Evolutionary conservation across 1,140 invertebrate species (phyloP).

Genomic region (Panonychus citri): DNA sequence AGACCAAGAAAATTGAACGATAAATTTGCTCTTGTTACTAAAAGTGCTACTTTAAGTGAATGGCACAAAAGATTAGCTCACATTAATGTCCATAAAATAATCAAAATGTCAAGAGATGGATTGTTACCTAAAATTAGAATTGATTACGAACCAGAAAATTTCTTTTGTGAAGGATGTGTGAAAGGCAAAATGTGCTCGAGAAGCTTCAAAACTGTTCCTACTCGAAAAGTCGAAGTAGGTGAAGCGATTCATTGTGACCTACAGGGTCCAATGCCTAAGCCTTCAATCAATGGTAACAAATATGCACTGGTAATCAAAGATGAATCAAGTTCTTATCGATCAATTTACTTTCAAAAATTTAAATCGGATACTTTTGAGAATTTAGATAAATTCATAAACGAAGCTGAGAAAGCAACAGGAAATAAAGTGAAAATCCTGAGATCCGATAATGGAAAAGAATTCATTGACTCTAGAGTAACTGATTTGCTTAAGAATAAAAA

Average conservation of each 20-base stretch:
- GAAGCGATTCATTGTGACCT: background rate
- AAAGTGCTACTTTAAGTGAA: too few relatives aligned
- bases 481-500: background rate
- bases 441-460: conserved; percentile 3
- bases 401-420: background rate
- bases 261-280: background rate
- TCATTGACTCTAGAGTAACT: background rate
- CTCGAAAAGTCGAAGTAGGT: too few relatives aligned
- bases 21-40: too few relatives aligned
- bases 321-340: background rate
- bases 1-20: too few relatives aligned
- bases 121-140: too few relatives aligned
- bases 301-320: background rate
- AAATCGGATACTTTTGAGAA: background rate
- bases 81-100: too few relatives aligned
- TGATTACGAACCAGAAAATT: too few relatives aligned
- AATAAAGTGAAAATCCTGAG: background rate
- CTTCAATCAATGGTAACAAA: background rate
- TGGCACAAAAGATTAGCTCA: too few relatives aligned
- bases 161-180: too few relatives aligned
- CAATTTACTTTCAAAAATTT: background rate
- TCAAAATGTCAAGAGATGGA: too few relatives aligned
- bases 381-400: background rate
- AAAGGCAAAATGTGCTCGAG: too few relatives aligned
- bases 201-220: too few relatives aligned